phyloP scores from a whole-genome alignment of 2,888 invertebrate species.

The Oegoconia quadripuncta region DNA sequence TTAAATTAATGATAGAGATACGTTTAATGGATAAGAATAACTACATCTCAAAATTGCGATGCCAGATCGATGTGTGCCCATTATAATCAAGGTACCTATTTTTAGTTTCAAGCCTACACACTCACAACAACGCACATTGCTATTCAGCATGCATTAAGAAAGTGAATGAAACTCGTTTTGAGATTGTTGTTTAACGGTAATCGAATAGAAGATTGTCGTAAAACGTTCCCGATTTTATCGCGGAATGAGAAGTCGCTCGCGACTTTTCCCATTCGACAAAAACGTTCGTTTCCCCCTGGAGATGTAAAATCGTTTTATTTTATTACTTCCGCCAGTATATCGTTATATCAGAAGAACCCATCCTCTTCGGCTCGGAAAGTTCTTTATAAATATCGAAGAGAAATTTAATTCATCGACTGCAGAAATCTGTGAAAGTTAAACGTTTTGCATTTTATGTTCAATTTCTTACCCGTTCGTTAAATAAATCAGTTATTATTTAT shows the following conservation, averaged over 20 bases:
- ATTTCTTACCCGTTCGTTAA: not conserved
- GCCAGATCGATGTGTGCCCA: too few relatives aligned
- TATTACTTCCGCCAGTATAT: slow-evolving; percentile 76
- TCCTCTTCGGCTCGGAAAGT: slow-evolving; percentile 49
- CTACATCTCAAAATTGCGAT: too few relatives aligned
- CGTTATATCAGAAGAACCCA: slow-evolving; percentile 62
- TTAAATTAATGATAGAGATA: too few relatives aligned
- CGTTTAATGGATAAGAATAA: too few relatives aligned
- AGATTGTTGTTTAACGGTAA: slow-evolving; percentile 75
- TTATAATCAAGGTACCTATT: too few relatives aligned
- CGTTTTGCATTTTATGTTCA: not conserved
- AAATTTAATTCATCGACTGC: slow-evolving; percentile 32
- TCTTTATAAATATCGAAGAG: slow-evolving; percentile 49
- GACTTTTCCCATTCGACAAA: slow-evolving; percentile 76
- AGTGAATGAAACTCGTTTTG: slow-evolving; percentile 48
- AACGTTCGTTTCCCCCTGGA: slow-evolving; percentile 73
- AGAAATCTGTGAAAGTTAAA: slow-evolving; percentile 1
- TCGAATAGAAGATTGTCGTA: slow-evolving; percentile 77
- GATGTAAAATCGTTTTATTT: slow-evolving; percentile 80
- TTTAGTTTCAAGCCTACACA: too few relatives aligned
- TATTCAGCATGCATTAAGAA: slow-evolving; percentile 27
- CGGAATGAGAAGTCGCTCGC: slow-evolving; percentile 74
- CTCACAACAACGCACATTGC: too few relatives aligned
- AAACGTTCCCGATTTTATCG: slow-evolving; percentile 77
- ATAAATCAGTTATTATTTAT: not conserved